Conservation (phyloP, 1,140 invertebrate genomes). For the Sinella curviseta region DNA sequence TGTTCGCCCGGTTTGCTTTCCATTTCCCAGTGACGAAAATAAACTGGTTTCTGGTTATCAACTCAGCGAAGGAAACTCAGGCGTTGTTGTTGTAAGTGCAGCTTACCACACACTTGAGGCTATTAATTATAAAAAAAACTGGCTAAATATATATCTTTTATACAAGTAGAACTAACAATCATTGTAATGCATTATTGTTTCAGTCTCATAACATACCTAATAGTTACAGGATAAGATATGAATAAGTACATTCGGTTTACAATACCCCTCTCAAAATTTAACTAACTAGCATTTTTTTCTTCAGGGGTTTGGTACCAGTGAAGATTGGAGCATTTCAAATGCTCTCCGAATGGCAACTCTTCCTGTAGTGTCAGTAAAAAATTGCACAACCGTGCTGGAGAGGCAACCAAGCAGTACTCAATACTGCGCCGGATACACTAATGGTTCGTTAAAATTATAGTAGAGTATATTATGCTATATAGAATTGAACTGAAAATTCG, state of each 20-base stretch:
- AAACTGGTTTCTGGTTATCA: constrained; percentile 12
- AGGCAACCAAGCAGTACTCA: constrained; percentile 16
- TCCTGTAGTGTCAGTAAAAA: not conserved
- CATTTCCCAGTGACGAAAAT: not conserved
- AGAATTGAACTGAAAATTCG: no score
- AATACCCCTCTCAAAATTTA: no score
- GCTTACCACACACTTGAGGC: no score
- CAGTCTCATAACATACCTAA: not conserved
- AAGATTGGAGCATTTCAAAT: constrained; percentile 19
- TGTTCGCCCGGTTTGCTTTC: not conserved
- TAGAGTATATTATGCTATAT: no score
- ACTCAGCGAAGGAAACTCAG: constrained; percentile 29
- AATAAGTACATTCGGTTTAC: no score
- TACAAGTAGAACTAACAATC: no score
- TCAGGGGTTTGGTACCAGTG: constrained; percentile 29
- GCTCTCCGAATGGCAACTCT: constrained; percentile 14
- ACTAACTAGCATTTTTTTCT: not conserved
- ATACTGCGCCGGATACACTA: constrained; percentile 35
- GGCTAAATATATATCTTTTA: no score
- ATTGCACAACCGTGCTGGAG: constrained; percentile 17
- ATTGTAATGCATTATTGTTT: not conserved
- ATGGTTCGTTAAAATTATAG: constrained; percentile 14
- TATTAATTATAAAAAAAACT: no score
- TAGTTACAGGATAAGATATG: no score
- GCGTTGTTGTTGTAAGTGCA: constrained; percentile 25